phyloP scores from a whole-genome alignment of 2,888 invertebrate genomes.

The Gnatocerus cornutus region DNA sequence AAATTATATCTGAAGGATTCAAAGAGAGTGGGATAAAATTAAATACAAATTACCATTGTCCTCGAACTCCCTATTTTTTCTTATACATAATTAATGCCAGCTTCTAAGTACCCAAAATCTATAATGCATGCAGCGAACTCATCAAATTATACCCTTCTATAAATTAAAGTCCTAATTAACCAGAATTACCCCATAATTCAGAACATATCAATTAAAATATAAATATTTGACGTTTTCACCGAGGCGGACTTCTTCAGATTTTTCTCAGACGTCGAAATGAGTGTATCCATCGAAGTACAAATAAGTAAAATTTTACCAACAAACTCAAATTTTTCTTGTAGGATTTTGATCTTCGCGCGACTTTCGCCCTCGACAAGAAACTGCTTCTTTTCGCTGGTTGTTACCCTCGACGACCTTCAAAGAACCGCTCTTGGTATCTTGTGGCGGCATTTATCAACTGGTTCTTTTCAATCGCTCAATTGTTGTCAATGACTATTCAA shows the following conservation, averaged over 20 bases:
- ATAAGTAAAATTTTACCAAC: background rate
- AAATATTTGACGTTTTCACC: background rate
- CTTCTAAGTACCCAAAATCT: background rate
- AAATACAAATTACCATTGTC: too few species aligned
- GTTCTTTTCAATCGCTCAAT: conserved; percentile 5
- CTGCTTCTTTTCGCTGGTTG: background rate
- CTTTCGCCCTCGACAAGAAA: conserved; percentile 6
- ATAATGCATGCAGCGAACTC: background rate
- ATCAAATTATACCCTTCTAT: conserved; percentile 5
- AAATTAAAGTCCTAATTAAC: background rate
- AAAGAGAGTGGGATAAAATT: too few species aligned
- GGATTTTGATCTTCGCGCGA: background rate
- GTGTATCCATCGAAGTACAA: background rate
- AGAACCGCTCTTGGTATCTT: background rate
- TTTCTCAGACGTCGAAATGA: background rate
- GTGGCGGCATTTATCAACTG: background rate
- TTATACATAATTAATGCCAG: background rate
- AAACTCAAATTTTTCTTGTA: background rate
- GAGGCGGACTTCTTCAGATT: background rate
- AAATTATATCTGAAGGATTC: too few species aligned
- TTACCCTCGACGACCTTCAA: background rate
- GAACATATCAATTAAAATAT: background rate
- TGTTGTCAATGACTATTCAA: conserved; percentile 10
- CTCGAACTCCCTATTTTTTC: background rate
- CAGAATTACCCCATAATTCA: background rate